Evolutionary conservation across 2,797 vertebrate genomes (phyloP), one percentile per base, ranked within the genome.

Genomic region (Octomys mimax): DNA sequence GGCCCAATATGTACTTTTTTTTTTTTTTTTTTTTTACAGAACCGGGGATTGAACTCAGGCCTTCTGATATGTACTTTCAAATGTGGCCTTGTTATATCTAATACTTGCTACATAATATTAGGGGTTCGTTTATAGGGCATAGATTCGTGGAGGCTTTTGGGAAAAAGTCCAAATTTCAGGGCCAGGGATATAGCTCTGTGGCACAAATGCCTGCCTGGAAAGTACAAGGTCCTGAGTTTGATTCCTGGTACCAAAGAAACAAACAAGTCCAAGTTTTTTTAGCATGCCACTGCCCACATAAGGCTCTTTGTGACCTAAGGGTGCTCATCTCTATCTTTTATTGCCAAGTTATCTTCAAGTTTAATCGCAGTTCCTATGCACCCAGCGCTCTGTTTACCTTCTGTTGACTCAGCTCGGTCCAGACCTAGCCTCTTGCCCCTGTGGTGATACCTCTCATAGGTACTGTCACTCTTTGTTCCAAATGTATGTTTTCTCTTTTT

Each of bases 41-140:
- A 42, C 39, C 39, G 39, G 39, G 39, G 39, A 42, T 42, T 42
- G 5, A 42, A 42, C 42, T 42, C 42, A 42, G 42, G 42, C 42
- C 42, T 4, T 42, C 42, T 5, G 42, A 57, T 57, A 57, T 57
- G 16, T 57, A 57, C 54, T 94, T 90, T 92, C 91, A 93, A 95
- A 59, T 94, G 33, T 92, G 79, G 5, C 28, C 13, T 94, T 91
- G 82, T 4, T 1, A 8, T 8, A 36, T 70, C 68, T 70, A 36
- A 70, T 70, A 70, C 68, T 16, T 75, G 73, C 39, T 75, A 75
- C 13, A 54, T 0, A 2, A 31, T 91, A 88, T 84, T 95, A 93
- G 46, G 81, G 89, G 42, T 81, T 33, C 28, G 9, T 85, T 84
- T 73, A 24, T 94, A 92, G 94, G 59, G 61, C 33, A 82, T 94